Conservation (phyloP, 1,140 invertebrate species). For the Formica exsecta region DNA sequence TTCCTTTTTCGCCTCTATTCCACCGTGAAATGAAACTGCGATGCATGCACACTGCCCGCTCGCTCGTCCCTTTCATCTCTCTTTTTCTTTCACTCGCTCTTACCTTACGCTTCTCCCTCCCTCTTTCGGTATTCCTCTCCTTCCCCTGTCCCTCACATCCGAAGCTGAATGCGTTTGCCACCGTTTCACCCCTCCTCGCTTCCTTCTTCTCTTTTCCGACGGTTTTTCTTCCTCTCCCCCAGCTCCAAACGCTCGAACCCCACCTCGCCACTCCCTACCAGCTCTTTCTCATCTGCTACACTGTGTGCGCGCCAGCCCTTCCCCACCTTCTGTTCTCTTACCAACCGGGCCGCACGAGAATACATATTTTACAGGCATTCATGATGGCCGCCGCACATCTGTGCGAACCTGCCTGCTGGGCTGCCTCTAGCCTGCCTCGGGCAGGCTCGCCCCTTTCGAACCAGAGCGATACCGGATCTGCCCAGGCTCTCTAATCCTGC, state of each 20-base stretch:
- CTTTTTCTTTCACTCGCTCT: constrained; percentile 26
- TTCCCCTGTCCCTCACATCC: constrained; percentile 27
- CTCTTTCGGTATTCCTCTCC: constrained; percentile 10
- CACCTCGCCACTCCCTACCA: constrained; percentile 59
- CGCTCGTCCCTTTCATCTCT: not conserved
- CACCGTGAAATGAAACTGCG: constrained; percentile 80
- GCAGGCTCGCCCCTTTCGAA: constrained; percentile 79
- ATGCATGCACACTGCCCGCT: constrained; percentile 59
- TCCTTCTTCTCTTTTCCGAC: constrained; percentile 68
- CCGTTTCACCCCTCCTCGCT: constrained; percentile 29
- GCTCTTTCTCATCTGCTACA: constrained; percentile 69
- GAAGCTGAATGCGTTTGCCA: constrained; percentile 57
- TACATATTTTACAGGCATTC: constrained; percentile 87
- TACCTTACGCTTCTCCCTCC: constrained; percentile 37
- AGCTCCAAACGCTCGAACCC: constrained; percentile 1
- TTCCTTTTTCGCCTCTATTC: constrained; percentile 71
- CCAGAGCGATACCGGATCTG: constrained; percentile 69
- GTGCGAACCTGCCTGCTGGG: constrained; percentile 84
- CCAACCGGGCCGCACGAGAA: constrained; percentile 80
- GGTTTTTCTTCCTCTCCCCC: constrained; percentile 69
- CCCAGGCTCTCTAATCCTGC: constrained; percentile 42
- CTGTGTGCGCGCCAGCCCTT: constrained; percentile 61
- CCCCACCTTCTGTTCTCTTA: constrained; percentile 70
- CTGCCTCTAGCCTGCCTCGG: constrained; percentile 70
- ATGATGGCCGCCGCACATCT: constrained; percentile 87